phyloP scores from a whole-genome alignment of 2,888 invertebrate genomes.

The Aphodius granarius region DNA sequence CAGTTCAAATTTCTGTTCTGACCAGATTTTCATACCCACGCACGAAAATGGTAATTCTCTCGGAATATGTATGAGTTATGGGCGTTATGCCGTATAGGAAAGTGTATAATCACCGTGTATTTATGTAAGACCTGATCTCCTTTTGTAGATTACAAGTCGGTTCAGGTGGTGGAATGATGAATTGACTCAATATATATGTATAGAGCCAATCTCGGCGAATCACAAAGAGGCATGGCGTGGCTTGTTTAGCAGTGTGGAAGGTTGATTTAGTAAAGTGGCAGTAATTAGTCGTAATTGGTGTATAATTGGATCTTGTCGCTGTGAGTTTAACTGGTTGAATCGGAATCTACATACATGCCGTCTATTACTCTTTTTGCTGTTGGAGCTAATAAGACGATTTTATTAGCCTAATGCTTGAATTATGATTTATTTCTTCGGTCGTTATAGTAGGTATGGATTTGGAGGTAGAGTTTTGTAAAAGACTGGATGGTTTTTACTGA shows the following conservation, averaged over 20 bases:
- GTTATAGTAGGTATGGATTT: too few species aligned
- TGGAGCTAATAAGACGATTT: background rate
- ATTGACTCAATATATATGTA: too few species aligned
- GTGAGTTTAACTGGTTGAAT: background rate
- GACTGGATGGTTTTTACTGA: too few species aligned
- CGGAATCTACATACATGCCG: background rate
- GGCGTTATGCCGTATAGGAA: background rate
- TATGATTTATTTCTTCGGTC: background rate
- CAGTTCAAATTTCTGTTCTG: too few species aligned
- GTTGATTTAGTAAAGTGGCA: background rate
- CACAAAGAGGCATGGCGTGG: background rate
- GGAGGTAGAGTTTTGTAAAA: too few species aligned
- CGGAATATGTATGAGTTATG: background rate
- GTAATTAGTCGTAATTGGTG: conserved; percentile 2
- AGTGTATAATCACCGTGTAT: conserved; percentile 3
- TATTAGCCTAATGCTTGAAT: background rate
- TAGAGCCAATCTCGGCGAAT: background rate
- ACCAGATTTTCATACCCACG: too few species aligned
- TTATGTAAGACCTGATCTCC: background rate
- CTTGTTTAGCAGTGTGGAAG: background rate
- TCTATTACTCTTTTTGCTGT: background rate
- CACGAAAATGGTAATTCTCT: background rate
- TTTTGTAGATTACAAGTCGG: background rate
- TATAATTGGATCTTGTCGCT: background rate
- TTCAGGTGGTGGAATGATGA: background rate